Base-by-base conservation (phyloP, 2,888 invertebrate genomes). In the Beris chalybata region DNA sequence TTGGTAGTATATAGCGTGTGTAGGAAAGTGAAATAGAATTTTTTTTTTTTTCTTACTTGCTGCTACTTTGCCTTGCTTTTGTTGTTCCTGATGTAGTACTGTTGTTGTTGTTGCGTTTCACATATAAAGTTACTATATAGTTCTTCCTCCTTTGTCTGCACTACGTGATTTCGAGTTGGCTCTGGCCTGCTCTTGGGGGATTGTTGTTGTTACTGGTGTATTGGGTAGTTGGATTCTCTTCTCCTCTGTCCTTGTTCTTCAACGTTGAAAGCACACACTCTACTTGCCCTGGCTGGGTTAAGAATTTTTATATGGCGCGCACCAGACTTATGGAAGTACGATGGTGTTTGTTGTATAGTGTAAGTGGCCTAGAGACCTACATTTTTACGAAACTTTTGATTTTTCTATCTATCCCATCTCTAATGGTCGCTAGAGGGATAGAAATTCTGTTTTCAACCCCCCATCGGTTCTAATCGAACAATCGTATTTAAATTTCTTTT, bases 281-380 rank as follows among this genome's bases (percentile, higher is more conserved):
- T 30, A 7, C 22, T 45, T 58, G 58, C 58, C 47, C 45, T 47
- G 58, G 47, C 58, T 59, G 58, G 58, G 58, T 59, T 59, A 59
- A 48, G 48, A 59, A 59, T 59, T 59, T 38, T 56, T 59, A 59
- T 31, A 59, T 47, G 58, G 58, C 58, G 58, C 58, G 48, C 47
- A 48, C 43, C 58, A 59, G 11, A 47, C 32, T 56, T 7, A 32
- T 15, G 30, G 58, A 58, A 47, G 47, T 64, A 29, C 54, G 56
- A 48, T 65, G 47, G 65, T 65, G 65, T 55, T 65, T 44, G 65
- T 65, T 47, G 48, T 31, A 29, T 56, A 48, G 65, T 52, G 48
- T 45, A 54, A 65, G 56, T 69, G 70, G 70, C 71, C 71, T 71
- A 71, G 69, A 71, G 71, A 71, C 71, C 71, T 69, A 71, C 68